Percentiles rank a stretch among this genome's conserved stretches.
These are phyloP conservation scores for Sarcophilus harrisii DNA, from an alignment of 2,797 vertebrate species.

Conservation along the genomic window DNA sequence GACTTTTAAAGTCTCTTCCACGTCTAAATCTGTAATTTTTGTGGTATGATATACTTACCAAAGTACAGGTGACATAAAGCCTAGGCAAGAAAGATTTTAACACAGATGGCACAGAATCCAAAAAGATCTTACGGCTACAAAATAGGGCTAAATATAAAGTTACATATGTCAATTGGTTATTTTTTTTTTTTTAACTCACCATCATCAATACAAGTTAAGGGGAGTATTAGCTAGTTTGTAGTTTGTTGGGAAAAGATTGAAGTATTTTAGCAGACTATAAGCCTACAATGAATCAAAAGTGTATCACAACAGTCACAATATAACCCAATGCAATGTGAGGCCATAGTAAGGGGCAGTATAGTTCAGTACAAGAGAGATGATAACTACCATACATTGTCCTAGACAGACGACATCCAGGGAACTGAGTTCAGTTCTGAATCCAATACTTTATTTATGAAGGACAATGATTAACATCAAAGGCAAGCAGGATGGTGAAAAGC, in stretches of 20 bases:
- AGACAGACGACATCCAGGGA: not conserved
- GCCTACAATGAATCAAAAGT: not conserved
- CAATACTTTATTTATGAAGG: not conserved
- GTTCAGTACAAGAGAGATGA: not conserved
- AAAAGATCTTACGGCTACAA: not conserved
- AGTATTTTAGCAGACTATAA: not conserved
- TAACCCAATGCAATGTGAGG: not conserved
- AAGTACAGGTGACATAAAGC: not conserved
- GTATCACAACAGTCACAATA: not conserved
- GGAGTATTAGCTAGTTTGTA: not conserved
- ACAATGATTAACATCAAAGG: not conserved
- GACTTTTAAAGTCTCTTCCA: slow-evolving; percentile 28
- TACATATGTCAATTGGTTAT: not conserved
- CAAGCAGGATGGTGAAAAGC: not conserved
- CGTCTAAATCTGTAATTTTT: slow-evolving; percentile 35
- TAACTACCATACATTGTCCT: not conserved
- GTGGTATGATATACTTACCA: slow-evolving; percentile 16
- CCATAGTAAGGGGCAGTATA: not conserved
- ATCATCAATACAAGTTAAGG: not conserved
- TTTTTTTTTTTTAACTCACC: not conserved
- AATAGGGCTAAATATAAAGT: not conserved
- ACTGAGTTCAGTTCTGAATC: not conserved
- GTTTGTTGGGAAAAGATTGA: not conserved
- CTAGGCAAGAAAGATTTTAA: not conserved
- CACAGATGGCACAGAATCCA: not conserved